A percentile compares a stretch with the other conserved stretches of the same genome.
phyloP scores from a whole-genome alignment of 2,797 vertebrate genomes.

The Leptoclinus maculatus region DNA sequence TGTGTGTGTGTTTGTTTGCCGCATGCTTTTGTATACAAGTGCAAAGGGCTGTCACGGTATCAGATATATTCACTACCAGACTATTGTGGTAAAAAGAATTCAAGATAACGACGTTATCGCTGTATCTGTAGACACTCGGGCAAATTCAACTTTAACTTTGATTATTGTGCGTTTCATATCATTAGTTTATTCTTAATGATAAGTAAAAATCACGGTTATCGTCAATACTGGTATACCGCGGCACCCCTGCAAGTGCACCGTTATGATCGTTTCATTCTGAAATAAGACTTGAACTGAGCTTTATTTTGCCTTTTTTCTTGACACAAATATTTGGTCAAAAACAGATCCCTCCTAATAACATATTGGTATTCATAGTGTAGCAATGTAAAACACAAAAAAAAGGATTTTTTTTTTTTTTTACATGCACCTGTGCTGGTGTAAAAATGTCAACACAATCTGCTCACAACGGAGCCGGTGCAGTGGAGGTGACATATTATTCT shows the following conservation, averaged over 20 bases:
- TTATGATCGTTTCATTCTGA: conserved; percentile 2
- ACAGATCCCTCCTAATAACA: neutral
- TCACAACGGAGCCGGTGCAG: conserved; percentile 15
- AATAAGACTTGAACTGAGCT: neutral
- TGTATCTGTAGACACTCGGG: neutral
- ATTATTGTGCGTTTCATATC: too few relatives aligned
- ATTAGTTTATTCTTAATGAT: too few relatives aligned
- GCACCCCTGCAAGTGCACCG: neutral
- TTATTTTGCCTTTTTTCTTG: neutral
- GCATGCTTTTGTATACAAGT: neutral
- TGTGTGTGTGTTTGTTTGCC: conserved; percentile 17
- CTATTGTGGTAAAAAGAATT: neutral
- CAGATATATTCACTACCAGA: neutral
- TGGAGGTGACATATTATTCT: conserved; percentile 30
- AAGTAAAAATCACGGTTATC: too few relatives aligned
- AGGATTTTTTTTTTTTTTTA: conserved; percentile 4
- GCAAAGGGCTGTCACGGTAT: neutral
- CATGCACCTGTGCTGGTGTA: conserved; percentile 27
- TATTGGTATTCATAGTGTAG: neutral
- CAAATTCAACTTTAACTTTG: neutral
- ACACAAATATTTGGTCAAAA: neutral
- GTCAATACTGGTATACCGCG: too few relatives aligned
- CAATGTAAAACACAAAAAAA: neutral
- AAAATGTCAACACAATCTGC: conserved; percentile 16
- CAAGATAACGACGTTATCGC: neutral